A percentile compares a stretch with the other conserved stretches of the same genome.
Evolutionary conservation across 2,888 invertebrate species (phyloP).

Genomic region (Cetonia aurata): DNA sequence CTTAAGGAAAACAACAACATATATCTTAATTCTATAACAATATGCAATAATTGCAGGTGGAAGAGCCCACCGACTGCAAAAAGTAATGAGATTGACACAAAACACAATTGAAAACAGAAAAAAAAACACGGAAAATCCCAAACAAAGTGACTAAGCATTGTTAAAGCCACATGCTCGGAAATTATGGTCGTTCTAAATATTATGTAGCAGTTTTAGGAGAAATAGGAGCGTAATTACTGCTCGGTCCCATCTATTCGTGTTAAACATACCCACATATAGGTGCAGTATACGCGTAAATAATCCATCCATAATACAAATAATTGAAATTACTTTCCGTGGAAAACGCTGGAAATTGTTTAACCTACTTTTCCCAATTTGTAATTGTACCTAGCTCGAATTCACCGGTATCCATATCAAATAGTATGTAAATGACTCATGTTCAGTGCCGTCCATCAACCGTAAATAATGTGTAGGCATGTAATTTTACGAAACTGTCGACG

Average conservation of each 20-base stretch:
- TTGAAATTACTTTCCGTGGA: slow-evolving; percentile 18
- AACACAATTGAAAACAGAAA: not conserved
- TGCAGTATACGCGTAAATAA: not conserved
- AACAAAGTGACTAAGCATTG: slow-evolving; percentile 24
- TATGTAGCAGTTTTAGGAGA: slow-evolving; percentile 20
- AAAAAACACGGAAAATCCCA: slow-evolving; percentile 29
- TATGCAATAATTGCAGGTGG: no score
- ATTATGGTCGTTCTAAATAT: slow-evolving; percentile 18
- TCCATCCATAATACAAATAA: not conserved
- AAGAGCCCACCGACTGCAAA: no score
- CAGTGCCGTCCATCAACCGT: slow-evolving; percentile 28
- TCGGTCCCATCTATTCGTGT: slow-evolving; percentile 7
- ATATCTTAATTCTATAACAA: no score
- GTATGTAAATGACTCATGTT: slow-evolving; percentile 31
- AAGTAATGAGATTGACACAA: not conserved
- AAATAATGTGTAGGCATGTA: slow-evolving; percentile 37
- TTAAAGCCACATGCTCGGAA: slow-evolving; percentile 23
- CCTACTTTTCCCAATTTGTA: slow-evolving; percentile 24
- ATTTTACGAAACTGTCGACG: slow-evolving; percentile 34
- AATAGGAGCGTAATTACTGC: slow-evolving; percentile 18
- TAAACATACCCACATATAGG: no score
- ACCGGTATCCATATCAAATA: slow-evolving; percentile 20
- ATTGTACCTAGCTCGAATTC: slow-evolving; percentile 25
- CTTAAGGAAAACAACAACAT: no score
- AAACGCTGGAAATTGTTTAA: slow-evolving; percentile 20